These are phyloP conservation scores for Nomada fucata DNA, from an alignment of 2,888 invertebrate species.

Conservation along the genomic window DNA sequence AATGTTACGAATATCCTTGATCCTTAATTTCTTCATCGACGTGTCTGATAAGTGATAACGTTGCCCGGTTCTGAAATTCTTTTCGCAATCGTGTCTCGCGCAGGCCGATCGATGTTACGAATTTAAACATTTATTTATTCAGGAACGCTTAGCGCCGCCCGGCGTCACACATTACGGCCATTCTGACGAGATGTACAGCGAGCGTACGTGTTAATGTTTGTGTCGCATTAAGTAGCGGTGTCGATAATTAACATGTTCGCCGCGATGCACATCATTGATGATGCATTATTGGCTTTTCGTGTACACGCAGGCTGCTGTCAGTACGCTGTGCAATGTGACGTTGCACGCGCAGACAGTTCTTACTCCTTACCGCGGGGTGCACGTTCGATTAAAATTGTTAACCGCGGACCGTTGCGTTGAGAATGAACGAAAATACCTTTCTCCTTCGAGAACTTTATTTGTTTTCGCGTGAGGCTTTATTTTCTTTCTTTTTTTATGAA, in stretches of 20 bases:
- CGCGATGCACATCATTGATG: conserved; percentile 53
- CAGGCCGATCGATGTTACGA: neutral
- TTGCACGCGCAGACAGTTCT: neutral
- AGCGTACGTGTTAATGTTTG: conserved; percentile 46
- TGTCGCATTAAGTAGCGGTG: conserved; percentile 53
- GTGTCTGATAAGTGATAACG: too few species aligned
- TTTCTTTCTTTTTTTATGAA: too few species aligned
- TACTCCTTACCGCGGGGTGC: conserved; percentile 21
- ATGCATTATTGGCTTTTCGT: conserved; percentile 58
- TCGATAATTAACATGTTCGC: conserved; percentile 57
- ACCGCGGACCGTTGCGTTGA: neutral
- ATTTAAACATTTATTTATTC: conserved; percentile 34
- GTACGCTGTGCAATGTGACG: conserved; percentile 2
- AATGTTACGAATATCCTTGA: too few species aligned
- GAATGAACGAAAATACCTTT: neutral
- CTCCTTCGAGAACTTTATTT: neutral
- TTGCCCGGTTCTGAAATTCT: too few species aligned
- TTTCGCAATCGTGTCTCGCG: too few species aligned
- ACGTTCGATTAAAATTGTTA: neutral
- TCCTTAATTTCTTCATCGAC: too few species aligned
- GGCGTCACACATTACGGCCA: conserved; percentile 23
- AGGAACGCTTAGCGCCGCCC: conserved; percentile 20
- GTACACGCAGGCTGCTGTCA: conserved; percentile 35
- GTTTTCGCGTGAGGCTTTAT: neutral
- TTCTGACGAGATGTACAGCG: conserved; percentile 25